These are phyloP conservation scores for Lordiphosa mommai DNA, from an alignment of 1,140 invertebrate species.

Conservation along the genomic window DNA sequence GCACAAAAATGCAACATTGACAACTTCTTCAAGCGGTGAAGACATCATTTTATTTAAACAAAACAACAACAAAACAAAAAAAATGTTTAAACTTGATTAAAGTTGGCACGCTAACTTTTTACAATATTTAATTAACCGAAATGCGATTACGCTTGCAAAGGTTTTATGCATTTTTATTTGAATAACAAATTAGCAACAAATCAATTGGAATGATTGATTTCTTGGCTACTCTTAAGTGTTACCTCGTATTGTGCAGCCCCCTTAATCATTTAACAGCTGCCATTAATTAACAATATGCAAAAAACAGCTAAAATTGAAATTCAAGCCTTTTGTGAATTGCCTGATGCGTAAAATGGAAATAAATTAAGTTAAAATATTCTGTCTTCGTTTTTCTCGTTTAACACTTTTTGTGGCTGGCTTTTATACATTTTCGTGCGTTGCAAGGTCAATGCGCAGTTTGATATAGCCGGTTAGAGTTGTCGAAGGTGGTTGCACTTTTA, in stretches of 20 bases:
- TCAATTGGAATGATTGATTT: constrained; percentile 76
- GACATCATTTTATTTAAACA: no score
- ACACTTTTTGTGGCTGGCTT: constrained; percentile 33
- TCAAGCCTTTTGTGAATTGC: constrained; percentile 32
- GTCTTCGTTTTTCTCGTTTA: constrained; percentile 61
- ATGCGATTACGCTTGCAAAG: constrained; percentile 60
- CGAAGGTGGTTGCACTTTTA: constrained; percentile 19
- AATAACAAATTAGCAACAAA: constrained; percentile 73
- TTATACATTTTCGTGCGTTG: constrained; percentile 61
- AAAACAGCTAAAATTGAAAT: constrained; percentile 30
- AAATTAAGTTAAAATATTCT: constrained; percentile 76
- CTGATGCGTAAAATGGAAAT: constrained; percentile 60
- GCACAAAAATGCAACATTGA: constrained; percentile 32
- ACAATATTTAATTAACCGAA: constrained; percentile 67
- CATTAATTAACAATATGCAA: constrained; percentile 73
- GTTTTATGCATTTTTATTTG: constrained; percentile 61
- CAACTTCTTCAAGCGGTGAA: constrained; percentile 26
- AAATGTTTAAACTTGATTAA: constrained; percentile 49
- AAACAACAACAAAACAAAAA: background rate
- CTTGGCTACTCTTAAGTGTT: no score
- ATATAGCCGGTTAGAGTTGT: constrained; percentile 17
- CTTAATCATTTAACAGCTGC: constrained; percentile 30
- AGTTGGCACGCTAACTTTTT: constrained; percentile 38
- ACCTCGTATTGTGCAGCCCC: constrained; percentile 55
- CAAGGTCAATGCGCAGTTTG: no score